Evolutionary conservation across 2,888 invertebrate species (phyloP).

Genomic region (Lithophane semibrunnea): DNA sequence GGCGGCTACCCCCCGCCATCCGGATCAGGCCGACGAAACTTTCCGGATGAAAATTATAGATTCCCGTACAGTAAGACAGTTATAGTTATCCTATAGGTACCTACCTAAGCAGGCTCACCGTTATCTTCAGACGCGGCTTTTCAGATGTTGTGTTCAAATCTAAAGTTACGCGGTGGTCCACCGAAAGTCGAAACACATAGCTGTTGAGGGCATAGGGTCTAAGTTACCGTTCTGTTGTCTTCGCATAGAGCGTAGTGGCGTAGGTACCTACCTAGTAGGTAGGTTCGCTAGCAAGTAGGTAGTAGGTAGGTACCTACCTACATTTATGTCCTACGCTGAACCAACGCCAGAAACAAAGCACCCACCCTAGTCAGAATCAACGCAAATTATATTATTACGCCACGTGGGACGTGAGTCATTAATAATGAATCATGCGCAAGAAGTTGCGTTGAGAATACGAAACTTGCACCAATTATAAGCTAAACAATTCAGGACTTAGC

Average conservation of each 20-base stretch:
- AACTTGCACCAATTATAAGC: no score
- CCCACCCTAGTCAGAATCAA: background rate
- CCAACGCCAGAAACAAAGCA: conserved; percentile 1
- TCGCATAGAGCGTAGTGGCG: background rate
- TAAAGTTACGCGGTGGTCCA: background rate
- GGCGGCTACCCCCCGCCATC: conserved; percentile 16
- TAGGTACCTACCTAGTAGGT: no score
- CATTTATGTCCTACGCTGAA: background rate
- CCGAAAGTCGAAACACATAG: background rate
- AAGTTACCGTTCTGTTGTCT: background rate
- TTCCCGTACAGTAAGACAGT: conserved; percentile 61
- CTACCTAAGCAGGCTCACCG: background rate
- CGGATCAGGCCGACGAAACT: conserved; percentile 11
- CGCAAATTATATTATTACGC: conserved; percentile 14
- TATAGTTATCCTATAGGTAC: conserved; percentile 3
- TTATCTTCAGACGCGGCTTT: background rate
- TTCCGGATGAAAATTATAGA: conserved; percentile 49
- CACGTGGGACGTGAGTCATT: conserved; percentile 6
- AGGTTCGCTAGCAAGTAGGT: no score
- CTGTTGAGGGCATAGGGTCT: background rate
- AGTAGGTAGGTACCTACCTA: no score
- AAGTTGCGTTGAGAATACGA: conserved; percentile 7
- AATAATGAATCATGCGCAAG: conserved; percentile 13
- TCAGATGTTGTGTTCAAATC: background rate
- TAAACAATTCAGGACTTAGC: background rate